Percentiles rank a stretch among this genome's conserved stretches.
Conservation (phyloP, 92 coral and sea anemone genomes). For the Zoanthus sansibaricus region DNA sequence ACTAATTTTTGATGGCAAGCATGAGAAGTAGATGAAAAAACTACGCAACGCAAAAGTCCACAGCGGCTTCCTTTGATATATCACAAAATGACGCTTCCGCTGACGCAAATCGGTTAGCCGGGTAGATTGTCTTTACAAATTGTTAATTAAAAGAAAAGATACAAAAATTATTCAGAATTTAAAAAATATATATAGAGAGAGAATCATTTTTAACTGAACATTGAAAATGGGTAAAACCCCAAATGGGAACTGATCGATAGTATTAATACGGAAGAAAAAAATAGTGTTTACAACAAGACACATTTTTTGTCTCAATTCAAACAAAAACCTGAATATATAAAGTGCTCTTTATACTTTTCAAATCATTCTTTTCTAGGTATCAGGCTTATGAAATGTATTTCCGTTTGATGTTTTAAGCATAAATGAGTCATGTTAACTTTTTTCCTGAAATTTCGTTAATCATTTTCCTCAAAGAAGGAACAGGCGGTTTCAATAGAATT, state of each 20-base stretch:
- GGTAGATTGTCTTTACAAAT: constrained; percentile 15
- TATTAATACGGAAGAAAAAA: neutral
- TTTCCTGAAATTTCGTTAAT: neutral
- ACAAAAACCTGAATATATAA: neutral
- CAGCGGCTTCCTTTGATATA: constrained; percentile 64
- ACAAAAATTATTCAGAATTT: constrained; percentile 18
- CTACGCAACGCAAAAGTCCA: constrained; percentile 47
- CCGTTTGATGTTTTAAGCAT: neutral
- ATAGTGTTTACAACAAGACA: neutral
- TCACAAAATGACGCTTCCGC: constrained; percentile 29
- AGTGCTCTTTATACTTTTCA: neutral
- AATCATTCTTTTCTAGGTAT: too few species aligned
- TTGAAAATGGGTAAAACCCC: neutral
- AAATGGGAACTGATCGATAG: neutral
- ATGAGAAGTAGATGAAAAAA: constrained; percentile 39
- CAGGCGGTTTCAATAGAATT: neutral
- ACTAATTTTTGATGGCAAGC: constrained; percentile 30
- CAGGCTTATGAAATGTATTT: neutral
- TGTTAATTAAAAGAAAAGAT: constrained; percentile 44
- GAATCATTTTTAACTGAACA: constrained; percentile 1
- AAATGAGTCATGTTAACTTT: neutral
- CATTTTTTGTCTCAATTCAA: neutral
- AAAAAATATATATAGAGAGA: neutral
- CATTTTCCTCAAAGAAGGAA: neutral
- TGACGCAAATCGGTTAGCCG: constrained; percentile 55